Conservation (phyloP, 1,140 invertebrate genomes). For the Hyles vespertilio region DNA sequence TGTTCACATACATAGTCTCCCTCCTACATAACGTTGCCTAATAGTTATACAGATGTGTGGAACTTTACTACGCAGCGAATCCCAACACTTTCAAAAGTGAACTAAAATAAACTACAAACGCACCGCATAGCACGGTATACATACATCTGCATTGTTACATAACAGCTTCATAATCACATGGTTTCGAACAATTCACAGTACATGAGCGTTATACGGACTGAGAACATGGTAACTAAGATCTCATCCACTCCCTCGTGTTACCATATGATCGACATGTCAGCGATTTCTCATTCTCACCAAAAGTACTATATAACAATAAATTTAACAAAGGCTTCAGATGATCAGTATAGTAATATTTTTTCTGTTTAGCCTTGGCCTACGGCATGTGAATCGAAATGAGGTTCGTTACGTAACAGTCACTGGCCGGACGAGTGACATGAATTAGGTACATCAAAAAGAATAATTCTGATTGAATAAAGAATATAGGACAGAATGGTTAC, state of each 20-base stretch:
- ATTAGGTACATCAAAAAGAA: slow-evolving; percentile 14
- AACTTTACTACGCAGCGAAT: slow-evolving; percentile 20
- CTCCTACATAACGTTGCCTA: slow-evolving; percentile 28
- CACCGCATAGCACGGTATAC: slow-evolving; percentile 28
- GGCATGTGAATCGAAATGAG: slow-evolving; percentile 22
- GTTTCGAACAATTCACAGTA: slow-evolving; percentile 46
- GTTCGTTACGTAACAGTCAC: slow-evolving; percentile 52
- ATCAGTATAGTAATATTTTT: slow-evolving; percentile 6
- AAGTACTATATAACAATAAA: slow-evolving; percentile 6
- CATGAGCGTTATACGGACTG: slow-evolving; percentile 15
- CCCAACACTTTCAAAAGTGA: slow-evolving; percentile 28
- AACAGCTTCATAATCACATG: slow-evolving; percentile 60
- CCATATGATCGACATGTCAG: slow-evolving; percentile 23
- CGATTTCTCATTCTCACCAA: slow-evolving; percentile 15
- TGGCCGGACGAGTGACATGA: slow-evolving; percentile 21
- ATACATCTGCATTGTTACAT: slow-evolving; percentile 49
- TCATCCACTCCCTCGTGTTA: slow-evolving; percentile 34
- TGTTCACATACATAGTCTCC: slow-evolving; percentile 23
- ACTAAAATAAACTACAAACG: slow-evolving; percentile 28
- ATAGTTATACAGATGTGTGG: slow-evolving; percentile 17
- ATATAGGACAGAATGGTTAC: neutral
- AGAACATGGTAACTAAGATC: slow-evolving; percentile 34
- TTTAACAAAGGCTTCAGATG: neutral
- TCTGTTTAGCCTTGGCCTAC: slow-evolving; percentile 39
- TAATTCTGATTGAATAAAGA: slow-evolving; percentile 9